Base-by-base conservation (phyloP, 2,113 vertebrate genomes). In the Salvator merianae region DNA sequence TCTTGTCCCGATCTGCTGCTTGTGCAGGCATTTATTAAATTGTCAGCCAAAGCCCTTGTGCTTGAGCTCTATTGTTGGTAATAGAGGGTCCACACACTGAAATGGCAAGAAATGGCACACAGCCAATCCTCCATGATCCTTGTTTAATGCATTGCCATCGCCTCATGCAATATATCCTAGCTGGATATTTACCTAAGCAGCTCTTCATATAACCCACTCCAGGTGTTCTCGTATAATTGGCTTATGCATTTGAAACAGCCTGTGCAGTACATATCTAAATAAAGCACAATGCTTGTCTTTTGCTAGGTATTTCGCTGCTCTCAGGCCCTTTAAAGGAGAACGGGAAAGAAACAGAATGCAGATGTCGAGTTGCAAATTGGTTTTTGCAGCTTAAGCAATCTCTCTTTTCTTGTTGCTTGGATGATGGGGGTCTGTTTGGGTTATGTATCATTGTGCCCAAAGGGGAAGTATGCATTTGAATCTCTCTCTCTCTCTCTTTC, bases 291-390 rank as follows among this genome's bases (percentile, higher is more conserved):
- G 63, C 83, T 74, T 32, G 7, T 59, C 82, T 40, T 79, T n/a
- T 79, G n/a, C 5, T 75, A 55, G 38, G 28, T 24, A 34, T 38
- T 80, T 73, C n/a, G 66, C 34, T 84, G 84, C 83, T 81, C 77
- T 55, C 28, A 36, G 53, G 40, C 65, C 28, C 40, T 69, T 47
- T 79, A 81, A 80, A 74, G 63, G 43, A 63, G 5, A 77, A 18
- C 18, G 62, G 7, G 18, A 78, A 43, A 79, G 68, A 43, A 63
- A 84, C 53, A 22, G 76, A 83, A 86, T 69, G 28, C 69, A 82
- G 69, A 65, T 74, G 36, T 82, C 55, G 84, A 32, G 65, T 76
- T 83, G 34, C 32, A 88, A 89, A 85, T 89, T 83, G 62, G 53
- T 83, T 84, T 83, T 50, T 80, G 7, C 34, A 32, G 69, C 36